phyloP scores from a whole-genome alignment of 2,888 invertebrate species.

The Lasioglossum morio region DNA sequence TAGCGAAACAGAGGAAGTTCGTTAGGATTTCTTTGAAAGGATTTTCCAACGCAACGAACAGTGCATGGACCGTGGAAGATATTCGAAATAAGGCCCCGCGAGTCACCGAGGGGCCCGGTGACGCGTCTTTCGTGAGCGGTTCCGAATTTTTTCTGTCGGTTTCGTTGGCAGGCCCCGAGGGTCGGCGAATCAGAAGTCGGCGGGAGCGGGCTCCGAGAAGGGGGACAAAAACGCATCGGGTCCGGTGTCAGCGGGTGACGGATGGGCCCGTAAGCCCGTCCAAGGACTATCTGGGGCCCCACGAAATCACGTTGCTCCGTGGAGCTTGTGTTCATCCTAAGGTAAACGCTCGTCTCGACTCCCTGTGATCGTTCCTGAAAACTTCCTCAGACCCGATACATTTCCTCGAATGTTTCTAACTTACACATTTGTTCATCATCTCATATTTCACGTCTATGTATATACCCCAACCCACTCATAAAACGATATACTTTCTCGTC shows the following conservation, averaged over 20 bases:
- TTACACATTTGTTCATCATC: not conserved
- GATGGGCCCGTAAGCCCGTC: slow-evolving; percentile 77
- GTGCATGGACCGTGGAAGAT: not conserved
- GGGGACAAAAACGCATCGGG: slow-evolving; percentile 75
- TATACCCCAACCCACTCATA: not conserved
- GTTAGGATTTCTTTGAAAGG: not conserved
- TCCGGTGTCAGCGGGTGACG: slow-evolving; percentile 81
- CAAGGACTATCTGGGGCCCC: slow-evolving; percentile 69
- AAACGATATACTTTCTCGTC: not conserved
- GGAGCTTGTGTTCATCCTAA: slow-evolving; percentile 33
- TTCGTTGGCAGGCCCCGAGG: slow-evolving; percentile 48
- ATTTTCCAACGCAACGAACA: not conserved
- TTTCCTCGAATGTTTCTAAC: not conserved
- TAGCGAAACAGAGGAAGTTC: not conserved
- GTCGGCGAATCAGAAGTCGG: slow-evolving; percentile 60
- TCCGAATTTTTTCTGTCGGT: slow-evolving; percentile 62
- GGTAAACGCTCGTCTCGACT: slow-evolving; percentile 37
- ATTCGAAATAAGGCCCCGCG: slow-evolving; percentile 13
- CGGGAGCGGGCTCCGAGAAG: slow-evolving; percentile 47
- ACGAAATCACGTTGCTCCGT: slow-evolving; percentile 62
- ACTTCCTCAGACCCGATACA: not conserved
- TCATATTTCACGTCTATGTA: not conserved
- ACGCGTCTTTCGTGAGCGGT: slow-evolving; percentile 24
- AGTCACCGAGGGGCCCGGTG: slow-evolving; percentile 21
- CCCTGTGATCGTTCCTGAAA: slow-evolving; percentile 29